Percentiles rank a stretch among this genome's conserved stretches.
phyloP scores from a whole-genome alignment of 1,140 invertebrate species.

The Macrocentrus cingulum region DNA sequence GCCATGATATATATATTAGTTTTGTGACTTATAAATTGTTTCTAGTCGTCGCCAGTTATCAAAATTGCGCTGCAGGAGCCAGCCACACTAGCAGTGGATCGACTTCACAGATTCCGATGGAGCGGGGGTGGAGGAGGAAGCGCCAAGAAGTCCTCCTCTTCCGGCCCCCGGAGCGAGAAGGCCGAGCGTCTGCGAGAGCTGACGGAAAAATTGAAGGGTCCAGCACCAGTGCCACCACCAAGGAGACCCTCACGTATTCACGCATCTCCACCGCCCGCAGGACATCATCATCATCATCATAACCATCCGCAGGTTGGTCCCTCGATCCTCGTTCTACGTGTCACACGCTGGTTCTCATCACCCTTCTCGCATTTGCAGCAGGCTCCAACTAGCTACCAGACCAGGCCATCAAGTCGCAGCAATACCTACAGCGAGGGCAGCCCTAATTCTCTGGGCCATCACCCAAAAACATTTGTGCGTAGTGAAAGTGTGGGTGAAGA shows the following conservation, averaged over 20 bases:
- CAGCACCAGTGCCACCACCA: constrained; percentile 50
- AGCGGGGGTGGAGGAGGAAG: constrained; percentile 63
- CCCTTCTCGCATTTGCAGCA: constrained; percentile 1
- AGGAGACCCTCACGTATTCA: constrained; percentile 49
- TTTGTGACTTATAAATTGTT: background rate
- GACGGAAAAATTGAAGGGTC: constrained; percentile 70
- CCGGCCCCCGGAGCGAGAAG: constrained; percentile 64
- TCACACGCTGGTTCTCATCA: constrained; percentile 8
- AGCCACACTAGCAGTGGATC: constrained; percentile 67
- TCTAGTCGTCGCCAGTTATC: constrained; percentile 1
- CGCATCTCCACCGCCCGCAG: constrained; percentile 48
- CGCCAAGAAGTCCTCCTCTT: constrained; percentile 51
- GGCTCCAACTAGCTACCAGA: background rate
- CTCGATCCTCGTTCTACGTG: background rate
- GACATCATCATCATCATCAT: constrained; percentile 30
- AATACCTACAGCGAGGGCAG: background rate
- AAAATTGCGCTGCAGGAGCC: constrained; percentile 40
- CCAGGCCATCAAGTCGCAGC: background rate
- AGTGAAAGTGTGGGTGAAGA: constrained; percentile 51
- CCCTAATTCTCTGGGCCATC: background rate
- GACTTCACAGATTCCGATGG: constrained; percentile 74
- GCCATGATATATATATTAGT: no score
- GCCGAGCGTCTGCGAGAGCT: constrained; percentile 73
- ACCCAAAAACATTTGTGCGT: constrained; percentile 30
- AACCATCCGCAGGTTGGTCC: constrained; percentile 17